phyloP scores from a whole-genome alignment of 2,888 invertebrate genomes.

The Tipula unca region DNA sequence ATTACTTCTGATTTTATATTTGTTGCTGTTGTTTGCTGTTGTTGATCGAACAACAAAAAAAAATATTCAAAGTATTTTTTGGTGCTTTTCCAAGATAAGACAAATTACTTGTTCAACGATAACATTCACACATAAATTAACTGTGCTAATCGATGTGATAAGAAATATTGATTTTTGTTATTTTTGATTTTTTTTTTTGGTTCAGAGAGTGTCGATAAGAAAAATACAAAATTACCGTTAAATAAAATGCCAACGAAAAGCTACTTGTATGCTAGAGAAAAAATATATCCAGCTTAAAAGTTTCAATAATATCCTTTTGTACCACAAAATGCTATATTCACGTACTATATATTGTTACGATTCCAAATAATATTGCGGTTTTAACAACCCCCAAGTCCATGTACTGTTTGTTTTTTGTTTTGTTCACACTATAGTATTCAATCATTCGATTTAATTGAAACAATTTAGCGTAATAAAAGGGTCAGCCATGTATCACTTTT shows the following conservation, averaged over 20 bases:
- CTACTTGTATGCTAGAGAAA: background rate
- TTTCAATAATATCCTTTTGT: background rate
- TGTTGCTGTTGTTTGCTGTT: background rate
- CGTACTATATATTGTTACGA: background rate
- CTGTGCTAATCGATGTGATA: conserved; percentile 8
- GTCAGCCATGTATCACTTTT: background rate
- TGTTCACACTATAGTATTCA: background rate
- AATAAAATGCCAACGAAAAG: background rate
- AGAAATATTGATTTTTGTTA: background rate
- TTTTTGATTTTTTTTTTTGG: background rate
- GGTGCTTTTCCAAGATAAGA: background rate
- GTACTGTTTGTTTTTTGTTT: background rate
- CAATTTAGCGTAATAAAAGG: background rate
- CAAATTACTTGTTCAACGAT: conserved; percentile 8
- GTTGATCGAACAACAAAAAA: background rate
- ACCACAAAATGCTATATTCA: background rate
- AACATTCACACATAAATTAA: background rate
- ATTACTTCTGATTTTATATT: conserved; percentile 3
- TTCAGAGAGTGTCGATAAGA: background rate
- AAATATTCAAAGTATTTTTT: background rate
- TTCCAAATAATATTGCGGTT: background rate
- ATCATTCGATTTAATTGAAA: background rate
- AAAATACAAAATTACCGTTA: background rate
- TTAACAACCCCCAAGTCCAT: background rate
- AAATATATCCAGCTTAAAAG: background rate